These are phyloP conservation scores for Romanogobio albipinnatus DNA, from an alignment of 2,113 vertebrate genomes.

Conservation along the genomic window DNA sequence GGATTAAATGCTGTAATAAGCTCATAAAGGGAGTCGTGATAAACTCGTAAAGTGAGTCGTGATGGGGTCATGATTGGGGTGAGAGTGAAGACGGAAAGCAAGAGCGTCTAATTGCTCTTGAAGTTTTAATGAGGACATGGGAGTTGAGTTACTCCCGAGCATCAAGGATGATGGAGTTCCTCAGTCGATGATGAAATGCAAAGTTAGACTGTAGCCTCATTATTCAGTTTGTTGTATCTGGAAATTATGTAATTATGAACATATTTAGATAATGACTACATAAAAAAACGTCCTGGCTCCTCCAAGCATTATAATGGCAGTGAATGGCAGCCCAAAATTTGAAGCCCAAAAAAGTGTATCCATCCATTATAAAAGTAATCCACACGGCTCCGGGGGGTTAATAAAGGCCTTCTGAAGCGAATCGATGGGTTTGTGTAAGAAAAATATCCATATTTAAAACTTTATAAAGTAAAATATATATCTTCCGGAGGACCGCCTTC, in stretches of 20 bases:
- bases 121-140: conserved; percentile 68
- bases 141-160: conserved; percentile 50
- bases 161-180: background rate
- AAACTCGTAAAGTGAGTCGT: conserved; percentile 17
- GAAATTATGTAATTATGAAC: background rate
- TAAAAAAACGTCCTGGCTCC: no score
- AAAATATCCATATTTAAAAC: no score
- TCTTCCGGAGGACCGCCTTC: no score
- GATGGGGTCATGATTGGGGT: background rate
- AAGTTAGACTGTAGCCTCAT: background rate
- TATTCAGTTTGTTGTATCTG: background rate
- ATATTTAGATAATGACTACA: no score
- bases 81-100: conserved; percentile 35
- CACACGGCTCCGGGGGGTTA: no score
- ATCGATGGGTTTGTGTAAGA: no score
- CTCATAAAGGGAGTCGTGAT: conserved; percentile 15
- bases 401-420: no score
- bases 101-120: conserved; percentile 59
- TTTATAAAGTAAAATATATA: no score
- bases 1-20: conserved; percentile 19
- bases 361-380: no score
- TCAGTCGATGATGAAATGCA: background rate
- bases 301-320: no score
- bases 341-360: no score
- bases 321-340: no score